Conservation (phyloP, 1,140 invertebrate genomes). For the Hetaerina americana region DNA sequence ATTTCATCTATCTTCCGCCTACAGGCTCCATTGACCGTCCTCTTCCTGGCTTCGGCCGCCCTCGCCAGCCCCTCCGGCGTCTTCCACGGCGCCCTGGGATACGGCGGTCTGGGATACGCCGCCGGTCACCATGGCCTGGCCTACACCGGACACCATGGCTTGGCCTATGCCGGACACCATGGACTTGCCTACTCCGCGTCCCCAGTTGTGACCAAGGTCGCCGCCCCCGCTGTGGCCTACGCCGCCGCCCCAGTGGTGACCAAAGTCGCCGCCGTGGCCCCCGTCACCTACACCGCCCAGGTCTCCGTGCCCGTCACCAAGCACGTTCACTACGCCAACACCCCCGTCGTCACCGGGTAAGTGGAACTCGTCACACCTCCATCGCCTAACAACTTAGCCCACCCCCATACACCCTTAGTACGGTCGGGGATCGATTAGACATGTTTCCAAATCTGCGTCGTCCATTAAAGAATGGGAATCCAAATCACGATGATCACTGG, state of each 20-base stretch:
- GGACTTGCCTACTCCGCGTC: no score
- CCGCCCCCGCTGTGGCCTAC: slow-evolving; percentile 21
- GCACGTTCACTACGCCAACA: slow-evolving; percentile 28
- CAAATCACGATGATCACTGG: background rate
- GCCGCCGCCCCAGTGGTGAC: slow-evolving; percentile 23
- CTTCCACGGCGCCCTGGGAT: slow-evolving; percentile 32
- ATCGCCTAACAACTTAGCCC: no score
- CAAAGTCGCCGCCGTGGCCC: slow-evolving; percentile 17
- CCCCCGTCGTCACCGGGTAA: slow-evolving; percentile 28
- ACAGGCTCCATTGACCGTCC: slow-evolving; percentile 12
- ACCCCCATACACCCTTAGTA: no score
- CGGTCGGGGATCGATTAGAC: no score
- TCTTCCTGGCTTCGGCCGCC: slow-evolving; percentile 11
- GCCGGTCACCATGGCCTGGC: no score
- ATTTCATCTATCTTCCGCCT: no score
- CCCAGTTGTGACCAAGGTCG: no score
- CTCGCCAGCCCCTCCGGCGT: slow-evolving; percentile 31
- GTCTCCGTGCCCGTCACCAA: slow-evolving; percentile 19
- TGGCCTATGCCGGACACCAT: no score
- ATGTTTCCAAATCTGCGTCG: no score
- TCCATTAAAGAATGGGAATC: background rate
- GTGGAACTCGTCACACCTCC: background rate
- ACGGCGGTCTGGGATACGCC: no score
- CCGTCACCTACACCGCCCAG: background rate
- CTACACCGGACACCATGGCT: no score